A percentile compares a stretch with the other conserved stretches of the same genome.
Conservation (phyloP, 2,113 vertebrate species). For the Narcine bancroftii region DNA sequence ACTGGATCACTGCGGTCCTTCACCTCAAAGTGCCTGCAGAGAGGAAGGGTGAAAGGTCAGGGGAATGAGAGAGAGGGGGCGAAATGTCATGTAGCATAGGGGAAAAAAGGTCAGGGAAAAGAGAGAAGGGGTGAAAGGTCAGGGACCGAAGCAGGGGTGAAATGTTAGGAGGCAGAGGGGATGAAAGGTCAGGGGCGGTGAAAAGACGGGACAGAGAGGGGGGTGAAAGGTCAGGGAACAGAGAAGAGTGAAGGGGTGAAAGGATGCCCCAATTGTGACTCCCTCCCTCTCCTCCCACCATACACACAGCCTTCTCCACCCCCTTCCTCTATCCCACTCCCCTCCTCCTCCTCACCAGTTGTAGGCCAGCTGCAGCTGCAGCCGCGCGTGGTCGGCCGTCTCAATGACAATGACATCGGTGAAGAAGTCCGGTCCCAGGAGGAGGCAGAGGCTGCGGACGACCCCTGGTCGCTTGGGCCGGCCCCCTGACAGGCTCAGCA, state of each 20-base stretch:
- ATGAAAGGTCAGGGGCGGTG: no score
- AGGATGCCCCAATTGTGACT: no score
- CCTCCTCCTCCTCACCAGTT: conserved; percentile 63
- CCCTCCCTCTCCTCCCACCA: background rate
- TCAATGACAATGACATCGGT: conserved; percentile 82
- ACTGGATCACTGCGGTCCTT: conserved; percentile 39
- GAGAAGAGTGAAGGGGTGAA: no score
- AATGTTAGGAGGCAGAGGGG: no score
- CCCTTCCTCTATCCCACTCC: background rate
- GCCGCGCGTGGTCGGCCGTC: conserved; percentile 76
- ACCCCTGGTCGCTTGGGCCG: conserved; percentile 73
- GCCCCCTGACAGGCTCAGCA: conserved; percentile 74
- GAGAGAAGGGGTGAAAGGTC: no score
- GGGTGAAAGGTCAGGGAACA: no score
- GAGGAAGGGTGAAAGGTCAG: no score
- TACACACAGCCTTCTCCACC: background rate
- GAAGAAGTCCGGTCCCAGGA: conserved; percentile 82
- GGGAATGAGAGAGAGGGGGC: no score
- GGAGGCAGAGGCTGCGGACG: conserved; percentile 72
- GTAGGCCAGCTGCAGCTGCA: conserved; percentile 81
- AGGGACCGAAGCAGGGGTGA: no score
- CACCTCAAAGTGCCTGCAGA: conserved; percentile 81
- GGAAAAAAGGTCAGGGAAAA: no score
- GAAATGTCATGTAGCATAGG: no score
- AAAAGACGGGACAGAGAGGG: no score